Evolutionary conservation across 2,797 vertebrate genomes (phyloP).

Genomic region (Argentina silus): DNA sequence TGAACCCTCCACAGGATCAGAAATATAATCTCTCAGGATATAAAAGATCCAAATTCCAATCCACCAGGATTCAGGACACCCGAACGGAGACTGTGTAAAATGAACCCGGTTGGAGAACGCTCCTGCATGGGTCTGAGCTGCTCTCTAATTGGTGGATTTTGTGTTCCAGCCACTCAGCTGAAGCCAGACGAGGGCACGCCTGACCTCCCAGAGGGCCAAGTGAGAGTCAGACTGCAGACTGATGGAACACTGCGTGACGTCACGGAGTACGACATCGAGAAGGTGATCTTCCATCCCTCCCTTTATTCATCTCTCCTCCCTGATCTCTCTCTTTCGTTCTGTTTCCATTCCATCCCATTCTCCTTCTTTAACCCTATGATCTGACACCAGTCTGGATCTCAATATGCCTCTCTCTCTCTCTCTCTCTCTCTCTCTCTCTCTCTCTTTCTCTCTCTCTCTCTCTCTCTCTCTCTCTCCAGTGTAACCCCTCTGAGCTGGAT

Average conservation of each 20-base stretch:
- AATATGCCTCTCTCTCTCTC: neutral
- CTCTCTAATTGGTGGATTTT: constrained; percentile 23
- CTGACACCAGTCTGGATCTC: too few relatives aligned
- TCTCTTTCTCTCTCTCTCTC: neutral
- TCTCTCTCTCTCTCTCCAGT: constrained; percentile 63
- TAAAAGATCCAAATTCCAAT: neutral
- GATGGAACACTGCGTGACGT: constrained; percentile 81
- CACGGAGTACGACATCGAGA: constrained; percentile 80
- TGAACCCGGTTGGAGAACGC: too few relatives aligned
- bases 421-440: neutral
- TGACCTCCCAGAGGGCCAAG: constrained; percentile 81
- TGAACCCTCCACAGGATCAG: neutral
- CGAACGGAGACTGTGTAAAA: too few relatives aligned
- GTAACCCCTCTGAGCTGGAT: constrained; percentile 85
- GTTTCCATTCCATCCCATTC: neutral
- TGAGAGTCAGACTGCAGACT: constrained; percentile 80
- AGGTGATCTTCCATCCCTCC: neutral
- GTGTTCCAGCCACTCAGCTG: constrained; percentile 84
- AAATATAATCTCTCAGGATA: neutral
- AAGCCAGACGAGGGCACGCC: constrained; percentile 93
- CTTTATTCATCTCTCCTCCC: neutral
- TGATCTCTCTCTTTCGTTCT: neutral
- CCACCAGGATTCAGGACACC: neutral
- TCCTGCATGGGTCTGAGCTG: neutral
- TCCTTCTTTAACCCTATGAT: neutral